Conservation (phyloP, 1,140 invertebrate species). For the Geopemphigus sp. region DNA sequence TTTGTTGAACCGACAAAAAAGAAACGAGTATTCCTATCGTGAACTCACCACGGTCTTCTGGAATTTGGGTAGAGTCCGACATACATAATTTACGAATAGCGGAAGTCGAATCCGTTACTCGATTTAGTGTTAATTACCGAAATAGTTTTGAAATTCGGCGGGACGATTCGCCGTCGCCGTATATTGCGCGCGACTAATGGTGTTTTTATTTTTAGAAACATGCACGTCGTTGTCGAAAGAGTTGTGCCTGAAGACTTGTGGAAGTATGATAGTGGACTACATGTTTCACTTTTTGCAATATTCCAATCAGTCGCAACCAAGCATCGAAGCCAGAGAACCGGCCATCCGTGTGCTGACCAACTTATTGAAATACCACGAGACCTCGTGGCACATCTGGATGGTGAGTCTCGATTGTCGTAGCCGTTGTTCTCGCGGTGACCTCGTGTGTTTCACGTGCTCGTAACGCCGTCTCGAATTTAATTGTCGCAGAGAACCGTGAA, state of each 20-base stretch:
- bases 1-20: slow-evolving; percentile 12
- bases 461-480: background rate
- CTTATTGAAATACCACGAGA: slow-evolving; percentile 56
- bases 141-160: no score
- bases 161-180: no score
- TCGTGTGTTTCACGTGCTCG: background rate
- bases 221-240: slow-evolving; percentile 60
- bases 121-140: no score
- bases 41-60: slow-evolving; percentile 12
- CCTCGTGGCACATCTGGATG: slow-evolving; percentile 52
- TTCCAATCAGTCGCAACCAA: slow-evolving; percentile 61
- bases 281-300: slow-evolving; percentile 58
- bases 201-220: slow-evolving; percentile 58
- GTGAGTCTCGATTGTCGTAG: no score
- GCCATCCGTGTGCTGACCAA: slow-evolving; percentile 60
- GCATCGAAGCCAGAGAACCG: slow-evolving; percentile 58
- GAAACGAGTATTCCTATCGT: slow-evolving; percentile 39
- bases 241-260: slow-evolving; percentile 55
- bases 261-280: slow-evolving; percentile 55
- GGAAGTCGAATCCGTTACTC: no score
- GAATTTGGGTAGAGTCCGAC: slow-evolving; percentile 15
- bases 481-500: background rate
- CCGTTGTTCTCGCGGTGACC: no score
- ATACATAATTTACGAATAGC: no score
- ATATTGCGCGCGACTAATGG: no score